These are phyloP conservation scores for Sarotherodon lohbergeri DNA, from an alignment of 2,113 vertebrate species.

Conservation along the genomic window DNA sequence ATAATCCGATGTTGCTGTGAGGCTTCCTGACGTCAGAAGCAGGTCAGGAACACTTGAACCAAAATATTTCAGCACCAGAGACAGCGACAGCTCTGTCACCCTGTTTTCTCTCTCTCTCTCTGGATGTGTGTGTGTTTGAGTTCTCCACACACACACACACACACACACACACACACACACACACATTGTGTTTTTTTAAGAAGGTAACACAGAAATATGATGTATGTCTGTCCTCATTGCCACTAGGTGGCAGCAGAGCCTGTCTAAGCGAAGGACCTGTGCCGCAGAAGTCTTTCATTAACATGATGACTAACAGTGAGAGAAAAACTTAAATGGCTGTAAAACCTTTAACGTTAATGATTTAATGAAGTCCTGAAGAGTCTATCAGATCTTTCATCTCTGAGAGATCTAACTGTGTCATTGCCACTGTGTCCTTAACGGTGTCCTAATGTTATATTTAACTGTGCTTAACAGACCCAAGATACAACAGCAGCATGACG, in stretches of 20 bases:
- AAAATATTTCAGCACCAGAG: constrained; percentile 9
- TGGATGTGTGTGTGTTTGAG: not conserved
- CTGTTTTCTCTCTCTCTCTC: not conserved
- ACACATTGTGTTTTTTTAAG: not conserved
- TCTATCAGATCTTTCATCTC: not conserved
- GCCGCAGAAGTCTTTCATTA: not conserved
- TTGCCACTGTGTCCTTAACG: not conserved
- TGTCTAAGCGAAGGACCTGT: not conserved
- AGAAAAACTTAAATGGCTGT: not conserved
- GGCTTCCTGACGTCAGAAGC: not conserved
- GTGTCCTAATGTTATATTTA: not conserved
- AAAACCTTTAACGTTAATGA: not conserved
- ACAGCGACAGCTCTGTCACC: not conserved
- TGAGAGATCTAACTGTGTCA: not conserved
- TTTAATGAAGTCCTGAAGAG: not conserved
- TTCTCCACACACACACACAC: not conserved
- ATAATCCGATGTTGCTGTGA: not conserved
- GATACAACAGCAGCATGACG: not conserved
- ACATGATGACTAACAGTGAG: not conserved
- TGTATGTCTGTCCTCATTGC: not conserved
- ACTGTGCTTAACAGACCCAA: not conserved
- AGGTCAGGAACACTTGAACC: not conserved
- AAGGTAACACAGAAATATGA: not conserved
- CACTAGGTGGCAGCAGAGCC: constrained; percentile 59
- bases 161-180: not conserved